These are phyloP conservation scores for Anguilla anguilla DNA, from an alignment of 2,797 vertebrate species.

Conservation along the genomic window DNA sequence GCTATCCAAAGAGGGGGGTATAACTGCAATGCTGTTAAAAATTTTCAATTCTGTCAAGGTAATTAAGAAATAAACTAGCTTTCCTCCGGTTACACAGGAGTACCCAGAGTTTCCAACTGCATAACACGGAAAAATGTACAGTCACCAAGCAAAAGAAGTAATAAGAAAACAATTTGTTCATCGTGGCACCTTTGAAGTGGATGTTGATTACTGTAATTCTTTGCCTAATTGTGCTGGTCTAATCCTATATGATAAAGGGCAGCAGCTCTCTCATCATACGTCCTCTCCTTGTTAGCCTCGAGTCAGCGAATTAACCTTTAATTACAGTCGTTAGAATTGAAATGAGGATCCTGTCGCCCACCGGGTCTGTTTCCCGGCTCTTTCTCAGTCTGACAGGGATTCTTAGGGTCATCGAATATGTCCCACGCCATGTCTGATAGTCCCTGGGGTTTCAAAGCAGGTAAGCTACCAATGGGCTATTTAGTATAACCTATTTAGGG, in stretches of 20 bases:
- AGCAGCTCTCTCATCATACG: conserved; percentile 92
- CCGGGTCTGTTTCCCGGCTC: conserved; percentile 68
- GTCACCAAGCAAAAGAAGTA: conserved; percentile 2
- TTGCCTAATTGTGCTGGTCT: conserved; percentile 88
- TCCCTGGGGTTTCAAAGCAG: conserved; percentile 78
- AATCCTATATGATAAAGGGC: conserved; percentile 87
- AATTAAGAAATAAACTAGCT: not conserved
- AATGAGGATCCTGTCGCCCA: conserved; percentile 81
- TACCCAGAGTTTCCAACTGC: not conserved
- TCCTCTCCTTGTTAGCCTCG: conserved; percentile 93
- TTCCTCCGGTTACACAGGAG: not conserved
- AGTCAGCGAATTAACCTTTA: conserved; percentile 97
- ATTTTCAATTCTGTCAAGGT: not conserved
- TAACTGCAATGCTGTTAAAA: not conserved
- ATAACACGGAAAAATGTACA: not conserved
- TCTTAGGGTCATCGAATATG: conserved; percentile 82
- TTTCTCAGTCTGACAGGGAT: conserved; percentile 75
- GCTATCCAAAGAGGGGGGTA: not conserved
- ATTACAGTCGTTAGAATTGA: conserved; percentile 90
- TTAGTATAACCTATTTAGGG: not conserved
- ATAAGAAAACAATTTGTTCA: not conserved
- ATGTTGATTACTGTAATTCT: conserved; percentile 83
- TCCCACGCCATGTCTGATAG: conserved; percentile 84
- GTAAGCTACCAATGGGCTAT: conserved; percentile 72
- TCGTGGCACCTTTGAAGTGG: conserved; percentile 44